Percentiles rank a stretch among this genome's conserved stretches.
These are phyloP conservation scores for Diplosoma virens DNA, from an alignment of 23 tunicate species.

Conservation along the genomic window DNA sequence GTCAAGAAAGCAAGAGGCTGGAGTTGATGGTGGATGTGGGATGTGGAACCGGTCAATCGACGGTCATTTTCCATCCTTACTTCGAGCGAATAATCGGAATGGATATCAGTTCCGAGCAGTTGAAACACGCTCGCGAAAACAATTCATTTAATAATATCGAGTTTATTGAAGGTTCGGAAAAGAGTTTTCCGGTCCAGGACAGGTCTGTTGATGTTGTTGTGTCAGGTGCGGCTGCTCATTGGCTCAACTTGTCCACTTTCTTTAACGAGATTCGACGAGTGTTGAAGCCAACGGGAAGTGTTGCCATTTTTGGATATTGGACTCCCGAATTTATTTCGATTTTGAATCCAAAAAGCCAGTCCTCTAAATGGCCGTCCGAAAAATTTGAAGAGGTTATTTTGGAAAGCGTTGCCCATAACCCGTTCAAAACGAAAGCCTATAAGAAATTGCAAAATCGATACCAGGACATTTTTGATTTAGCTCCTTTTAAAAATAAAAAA, in stretches of 20 bases:
- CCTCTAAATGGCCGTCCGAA: not conserved
- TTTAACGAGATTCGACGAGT: conserved; percentile 40
- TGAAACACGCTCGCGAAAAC: not conserved
- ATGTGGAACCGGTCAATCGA: conserved; percentile 61
- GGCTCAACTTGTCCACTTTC: conserved; percentile 34
- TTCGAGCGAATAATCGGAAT: conserved; percentile 37
- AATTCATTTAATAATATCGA: conserved; percentile 25
- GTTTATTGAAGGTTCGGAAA: conserved; percentile 24
- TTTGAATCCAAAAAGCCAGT: not conserved
- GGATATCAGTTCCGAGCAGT: conserved; percentile 45
- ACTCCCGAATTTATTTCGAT: not conserved
- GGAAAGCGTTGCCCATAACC: not conserved
- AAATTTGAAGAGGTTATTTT: not conserved
- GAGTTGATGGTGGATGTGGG: conserved; percentile 54
- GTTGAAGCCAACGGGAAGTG: conserved; percentile 32
- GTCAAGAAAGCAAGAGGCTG: not conserved
- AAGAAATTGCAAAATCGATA: not conserved
- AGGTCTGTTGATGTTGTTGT: conserved; percentile 29
- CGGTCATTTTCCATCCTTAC: conserved; percentile 29
- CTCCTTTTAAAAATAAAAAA: not conserved
- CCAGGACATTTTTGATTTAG: not conserved
- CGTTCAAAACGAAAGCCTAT: not conserved
- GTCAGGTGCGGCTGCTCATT: conserved; percentile 42
- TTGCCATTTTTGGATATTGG: conserved; percentile 45
- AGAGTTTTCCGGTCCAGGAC: conserved; percentile 32